Percentiles rank a stretch among this genome's conserved stretches.
Conservation (phyloP, 2,113 vertebrate species). For the Clarias magur region DNA sequence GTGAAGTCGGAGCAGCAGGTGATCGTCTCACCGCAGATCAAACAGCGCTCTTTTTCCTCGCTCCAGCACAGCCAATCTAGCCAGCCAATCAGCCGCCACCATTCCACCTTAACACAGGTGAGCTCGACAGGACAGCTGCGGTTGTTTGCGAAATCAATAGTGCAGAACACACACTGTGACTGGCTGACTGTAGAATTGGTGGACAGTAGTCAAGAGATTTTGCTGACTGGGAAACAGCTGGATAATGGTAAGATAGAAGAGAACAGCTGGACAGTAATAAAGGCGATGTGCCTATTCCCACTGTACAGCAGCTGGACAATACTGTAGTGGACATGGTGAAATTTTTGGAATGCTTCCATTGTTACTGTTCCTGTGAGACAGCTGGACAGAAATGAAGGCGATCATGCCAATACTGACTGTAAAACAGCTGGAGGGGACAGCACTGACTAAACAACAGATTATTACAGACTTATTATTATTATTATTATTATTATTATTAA, state of each 20-base stretch:
- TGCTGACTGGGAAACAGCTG: not conserved
- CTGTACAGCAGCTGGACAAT: not conserved
- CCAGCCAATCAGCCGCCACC: conserved; percentile 74
- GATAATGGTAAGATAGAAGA: not conserved
- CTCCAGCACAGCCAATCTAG: conserved; percentile 76
- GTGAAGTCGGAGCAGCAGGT: conserved; percentile 67
- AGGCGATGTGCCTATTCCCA: not conserved
- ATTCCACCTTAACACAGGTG: conserved; percentile 86
- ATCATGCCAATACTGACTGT: not conserved
- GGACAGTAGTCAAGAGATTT: not conserved
- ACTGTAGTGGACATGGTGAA: not conserved
- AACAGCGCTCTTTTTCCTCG: conserved; percentile 68
- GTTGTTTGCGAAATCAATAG: not conserved
- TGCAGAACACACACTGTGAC: not conserved
- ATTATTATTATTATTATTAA: not conserved
- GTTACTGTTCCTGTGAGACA: not conserved
- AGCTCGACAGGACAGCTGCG: not conserved
- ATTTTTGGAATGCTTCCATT: too few relatives aligned
- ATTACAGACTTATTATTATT: too few relatives aligned
- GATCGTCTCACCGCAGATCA: conserved; percentile 72
- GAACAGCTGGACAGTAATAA: not conserved
- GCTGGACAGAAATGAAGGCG: not conserved
- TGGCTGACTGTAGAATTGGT: not conserved
- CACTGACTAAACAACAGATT: not conserved
- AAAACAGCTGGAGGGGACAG: not conserved